Conservation (phyloP, 2,797 vertebrate genomes). For the Adelosebastes latens region DNA sequence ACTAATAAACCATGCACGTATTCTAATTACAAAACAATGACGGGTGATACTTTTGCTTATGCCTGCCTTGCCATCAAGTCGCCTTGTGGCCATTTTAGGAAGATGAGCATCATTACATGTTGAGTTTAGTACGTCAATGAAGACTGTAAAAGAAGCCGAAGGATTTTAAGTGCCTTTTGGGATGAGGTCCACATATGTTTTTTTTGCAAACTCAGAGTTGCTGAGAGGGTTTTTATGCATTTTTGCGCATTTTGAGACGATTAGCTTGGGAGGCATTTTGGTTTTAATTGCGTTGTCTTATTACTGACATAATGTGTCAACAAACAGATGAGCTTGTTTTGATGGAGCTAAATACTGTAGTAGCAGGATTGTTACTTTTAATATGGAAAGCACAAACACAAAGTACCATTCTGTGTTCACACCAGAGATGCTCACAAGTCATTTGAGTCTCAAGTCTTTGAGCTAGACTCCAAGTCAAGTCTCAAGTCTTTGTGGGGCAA, state of each 20-base stretch:
- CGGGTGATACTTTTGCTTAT: not conserved
- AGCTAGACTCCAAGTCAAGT: too few relatives aligned
- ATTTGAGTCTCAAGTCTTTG: too few relatives aligned
- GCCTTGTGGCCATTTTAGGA: not conserved
- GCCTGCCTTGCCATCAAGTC: not conserved
- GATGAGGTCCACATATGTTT: not conserved
- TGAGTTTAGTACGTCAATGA: not conserved
- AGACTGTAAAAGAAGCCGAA: not conserved
- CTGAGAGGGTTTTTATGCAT: constrained; percentile 1
- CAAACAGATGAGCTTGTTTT: constrained; percentile 19
- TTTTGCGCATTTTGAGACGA: constrained; percentile 13
- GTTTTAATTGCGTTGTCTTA: constrained; percentile 25
- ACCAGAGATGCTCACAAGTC: too few relatives aligned
- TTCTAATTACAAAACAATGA: not conserved
- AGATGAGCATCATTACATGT: not conserved
- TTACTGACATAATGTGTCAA: constrained; percentile 2
- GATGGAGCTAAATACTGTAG: not conserved
- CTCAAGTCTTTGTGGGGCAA: too few relatives aligned
- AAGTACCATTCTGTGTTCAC: not conserved
- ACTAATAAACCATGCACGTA: not conserved
- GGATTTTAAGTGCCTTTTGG: constrained; percentile 1
- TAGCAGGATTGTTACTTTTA: not conserved
- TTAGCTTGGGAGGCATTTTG: constrained; percentile 18
- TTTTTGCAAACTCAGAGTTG: constrained; percentile 11
- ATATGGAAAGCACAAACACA: constrained; percentile 2